Conservation (phyloP, 2,113 vertebrate genomes). For the Connochaetes taurinus region DNA sequence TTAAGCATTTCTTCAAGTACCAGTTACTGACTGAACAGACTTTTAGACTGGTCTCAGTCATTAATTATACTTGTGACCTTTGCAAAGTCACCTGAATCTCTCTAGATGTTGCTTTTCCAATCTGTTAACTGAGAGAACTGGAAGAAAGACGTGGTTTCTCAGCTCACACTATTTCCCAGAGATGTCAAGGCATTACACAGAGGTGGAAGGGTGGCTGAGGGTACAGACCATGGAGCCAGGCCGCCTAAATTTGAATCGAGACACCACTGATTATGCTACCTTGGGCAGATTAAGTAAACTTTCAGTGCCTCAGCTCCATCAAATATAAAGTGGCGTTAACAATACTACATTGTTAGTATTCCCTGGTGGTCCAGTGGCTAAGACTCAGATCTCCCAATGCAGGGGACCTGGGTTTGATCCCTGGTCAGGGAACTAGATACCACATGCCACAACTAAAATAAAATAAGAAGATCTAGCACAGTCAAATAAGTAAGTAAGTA, state of each 20-base stretch:
- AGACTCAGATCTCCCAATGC: neutral
- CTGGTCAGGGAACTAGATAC: neutral
- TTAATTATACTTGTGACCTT: slow-evolving; percentile 16
- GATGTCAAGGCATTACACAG: neutral
- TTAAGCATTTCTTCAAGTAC: neutral
- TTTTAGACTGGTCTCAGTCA: neutral
- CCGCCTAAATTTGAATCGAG: neutral
- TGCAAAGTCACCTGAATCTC: slow-evolving; percentile 13
- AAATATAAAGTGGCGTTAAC: neutral
- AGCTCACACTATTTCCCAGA: neutral
- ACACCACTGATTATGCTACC: neutral
- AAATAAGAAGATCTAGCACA: neutral
- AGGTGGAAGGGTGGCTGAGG: neutral
- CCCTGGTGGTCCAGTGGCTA: neutral
- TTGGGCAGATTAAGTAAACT: neutral
- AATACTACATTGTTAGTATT: neutral
- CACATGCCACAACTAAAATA: neutral
- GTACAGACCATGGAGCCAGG: neutral
- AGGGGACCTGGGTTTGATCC: neutral
- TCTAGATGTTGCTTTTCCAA: neutral
- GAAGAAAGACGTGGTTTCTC: neutral
- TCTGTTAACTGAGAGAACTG: neutral
- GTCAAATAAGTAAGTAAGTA: neutral
- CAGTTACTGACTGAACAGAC: neutral
- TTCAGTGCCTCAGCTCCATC: neutral